Base-by-base conservation (phyloP, 2,113 vertebrate species). In the Rhinopomastus cyanomelas region DNA sequence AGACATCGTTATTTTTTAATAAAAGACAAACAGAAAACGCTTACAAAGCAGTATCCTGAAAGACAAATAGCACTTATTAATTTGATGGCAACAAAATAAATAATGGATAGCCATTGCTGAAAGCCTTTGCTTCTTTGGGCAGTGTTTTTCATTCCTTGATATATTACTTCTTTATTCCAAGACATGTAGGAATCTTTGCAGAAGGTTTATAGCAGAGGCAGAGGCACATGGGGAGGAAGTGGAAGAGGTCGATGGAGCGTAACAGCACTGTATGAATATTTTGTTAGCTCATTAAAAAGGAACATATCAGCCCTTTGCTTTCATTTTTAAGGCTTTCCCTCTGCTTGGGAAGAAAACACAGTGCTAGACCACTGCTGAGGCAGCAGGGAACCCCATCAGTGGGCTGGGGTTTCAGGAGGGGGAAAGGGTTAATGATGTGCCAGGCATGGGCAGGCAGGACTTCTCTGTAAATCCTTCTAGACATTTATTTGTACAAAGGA, bases 391-490 rank as follows among this genome's bases (percentile, higher is more conserved):
- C 1, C 2, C 12, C 6, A 13, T 12, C 2, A 1, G 11, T n/a
- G 34, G 55, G 9, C 0, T 42, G 59, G 21, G 20, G 30, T 82
- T 79, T 57, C 34, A 48, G 56, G 34, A 68, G 21, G 15, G 9
- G 29, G 39, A 76, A 42, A 51, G 25, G 20, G 12, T 2, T 1
- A 5, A 4, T 0, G 0, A 73, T 16, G 10, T 85, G 32, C 22
- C 20, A 62, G 32, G 5, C 2, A 1, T 32, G 26, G 32, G 19
- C 1, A 1, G n/a, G 19, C 1, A 1, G 11, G 42, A 68, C 1
- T 39, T 62, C 69, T 23, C 55, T 5, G 19, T 91, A 65, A 69
- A 86, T 77, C 29, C 8, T 64, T 90, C 81, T 19, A 52, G 36
- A 30, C 26, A n/a, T 20, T 87, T 61, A 11, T 52, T 84, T 81